phyloP scores from a whole-genome alignment of 2,113 vertebrate species.

The Gambusia holbrooki region DNA sequence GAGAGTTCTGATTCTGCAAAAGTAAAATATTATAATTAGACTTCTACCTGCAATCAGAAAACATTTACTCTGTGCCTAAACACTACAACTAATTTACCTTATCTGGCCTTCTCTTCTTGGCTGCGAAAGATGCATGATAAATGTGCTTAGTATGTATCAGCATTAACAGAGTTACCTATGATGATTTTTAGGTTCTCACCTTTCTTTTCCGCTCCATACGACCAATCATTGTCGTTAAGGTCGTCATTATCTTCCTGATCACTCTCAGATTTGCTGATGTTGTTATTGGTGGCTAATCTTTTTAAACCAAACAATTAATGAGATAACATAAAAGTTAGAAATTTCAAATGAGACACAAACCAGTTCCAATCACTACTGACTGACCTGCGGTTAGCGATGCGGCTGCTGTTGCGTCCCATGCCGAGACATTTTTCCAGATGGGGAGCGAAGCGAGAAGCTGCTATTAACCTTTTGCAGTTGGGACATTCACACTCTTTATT shows the following conservation, averaged over 20 bases:
- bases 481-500: conserved; percentile 98
- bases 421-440: conserved; percentile 97
- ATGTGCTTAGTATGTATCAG: neutral
- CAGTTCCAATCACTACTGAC: neutral
- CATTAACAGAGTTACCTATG: neutral
- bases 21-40: neutral
- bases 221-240: conserved; percentile 98
- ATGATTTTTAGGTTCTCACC: conserved; percentile 68
- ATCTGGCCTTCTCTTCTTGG: conserved; percentile 96
- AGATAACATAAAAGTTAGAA: neutral
- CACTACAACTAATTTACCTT: conserved; percentile 79
- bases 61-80: neutral
- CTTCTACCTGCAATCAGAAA: neutral
- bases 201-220: conserved; percentile 97
- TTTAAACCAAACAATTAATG: neutral
- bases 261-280: conserved; percentile 96
- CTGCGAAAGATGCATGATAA: conserved; percentile 62
- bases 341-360: neutral
- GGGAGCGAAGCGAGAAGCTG: conserved; percentile 94
- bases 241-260: conserved; percentile 98
- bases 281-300: conserved; percentile 95
- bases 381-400: conserved; percentile 94
- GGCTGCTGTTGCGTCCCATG: conserved; percentile 98
- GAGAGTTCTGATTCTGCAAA: conserved; percentile 93
- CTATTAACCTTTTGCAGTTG: conserved; percentile 96